Conservation (phyloP, 2,888 invertebrate genomes). For the Tipula confusa region DNA sequence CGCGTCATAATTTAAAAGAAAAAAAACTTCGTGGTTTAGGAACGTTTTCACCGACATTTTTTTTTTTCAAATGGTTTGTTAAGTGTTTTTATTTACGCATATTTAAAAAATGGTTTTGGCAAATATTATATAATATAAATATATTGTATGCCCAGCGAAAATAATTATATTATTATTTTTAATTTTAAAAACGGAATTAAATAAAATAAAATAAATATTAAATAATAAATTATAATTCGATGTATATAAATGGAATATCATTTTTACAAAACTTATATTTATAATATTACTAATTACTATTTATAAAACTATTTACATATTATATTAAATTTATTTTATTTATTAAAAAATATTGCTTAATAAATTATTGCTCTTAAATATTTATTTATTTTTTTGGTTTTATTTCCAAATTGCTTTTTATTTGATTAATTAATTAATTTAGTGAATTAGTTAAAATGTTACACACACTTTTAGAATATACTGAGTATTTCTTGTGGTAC, state of each 20-base stretch:
- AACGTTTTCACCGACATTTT: constrained; percentile 30
- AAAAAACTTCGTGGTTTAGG: constrained; percentile 27
- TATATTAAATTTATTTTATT: not conserved
- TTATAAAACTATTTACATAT: not conserved
- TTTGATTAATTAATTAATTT: not conserved
- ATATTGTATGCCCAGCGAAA: not conserved
- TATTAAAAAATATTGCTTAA: constrained; percentile 25
- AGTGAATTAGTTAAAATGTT: not conserved
- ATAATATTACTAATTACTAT: not conserved
- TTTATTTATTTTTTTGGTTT: constrained; percentile 25
- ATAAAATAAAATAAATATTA: not conserved
- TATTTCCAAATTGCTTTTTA: not conserved
- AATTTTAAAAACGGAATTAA: not conserved
- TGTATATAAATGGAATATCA: constrained; percentile 14
- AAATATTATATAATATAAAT: not conserved
- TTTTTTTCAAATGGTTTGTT: constrained; percentile 29
- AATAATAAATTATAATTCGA: not conserved
- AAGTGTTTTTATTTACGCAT: constrained; percentile 5
- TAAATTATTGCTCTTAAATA: constrained; percentile 25
- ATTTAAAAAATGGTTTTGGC: not conserved
- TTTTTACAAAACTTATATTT: not conserved
- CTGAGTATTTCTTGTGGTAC: constrained; percentile 25
- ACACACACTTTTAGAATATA: not conserved
- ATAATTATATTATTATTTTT: not conserved
- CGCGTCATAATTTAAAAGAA: not conserved